phyloP scores from a whole-genome alignment of 1,140 invertebrate genomes.

The Parapsyche elsis region DNA sequence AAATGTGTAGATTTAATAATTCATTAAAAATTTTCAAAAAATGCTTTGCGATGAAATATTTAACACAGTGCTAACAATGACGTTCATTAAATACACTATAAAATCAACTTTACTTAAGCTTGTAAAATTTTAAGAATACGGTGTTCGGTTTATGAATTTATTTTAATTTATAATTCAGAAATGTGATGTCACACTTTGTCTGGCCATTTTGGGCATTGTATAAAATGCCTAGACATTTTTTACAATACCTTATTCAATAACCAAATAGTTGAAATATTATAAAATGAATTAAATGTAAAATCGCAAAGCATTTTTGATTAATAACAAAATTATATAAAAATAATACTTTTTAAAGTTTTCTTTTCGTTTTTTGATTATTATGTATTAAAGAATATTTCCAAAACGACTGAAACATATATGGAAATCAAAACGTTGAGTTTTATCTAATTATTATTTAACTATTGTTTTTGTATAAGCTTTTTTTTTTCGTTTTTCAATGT shows the following conservation, averaged over 20 bases:
- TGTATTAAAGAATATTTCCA: slow-evolving; percentile 35
- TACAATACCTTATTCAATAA: too few relatives aligned
- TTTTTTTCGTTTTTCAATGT: background rate
- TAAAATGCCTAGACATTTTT: too few relatives aligned
- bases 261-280: too few relatives aligned
- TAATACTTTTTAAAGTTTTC: too few relatives aligned
- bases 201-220: too few relatives aligned
- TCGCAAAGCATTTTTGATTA: background rate
- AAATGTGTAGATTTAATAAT: slow-evolving; percentile 35
- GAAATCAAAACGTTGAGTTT: slow-evolving; percentile 35
- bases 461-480: background rate
- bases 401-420: slow-evolving; percentile 48
- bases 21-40: background rate
- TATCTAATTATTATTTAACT: slow-evolving; percentile 25
- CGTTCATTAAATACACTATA: too few relatives aligned
- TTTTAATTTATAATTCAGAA: too few relatives aligned
- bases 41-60: background rate
- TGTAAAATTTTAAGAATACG: too few relatives aligned
- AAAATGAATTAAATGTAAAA: background rate
- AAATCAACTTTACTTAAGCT: too few relatives aligned
- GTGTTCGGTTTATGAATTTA: too few relatives aligned
- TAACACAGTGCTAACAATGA: background rate
- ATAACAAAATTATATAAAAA: background rate
- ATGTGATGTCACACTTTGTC: too few relatives aligned
- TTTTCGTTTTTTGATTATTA: background rate